Evolutionary conservation across 2,113 vertebrate species (phyloP).

Genomic region (Silurus asotus): DNA sequence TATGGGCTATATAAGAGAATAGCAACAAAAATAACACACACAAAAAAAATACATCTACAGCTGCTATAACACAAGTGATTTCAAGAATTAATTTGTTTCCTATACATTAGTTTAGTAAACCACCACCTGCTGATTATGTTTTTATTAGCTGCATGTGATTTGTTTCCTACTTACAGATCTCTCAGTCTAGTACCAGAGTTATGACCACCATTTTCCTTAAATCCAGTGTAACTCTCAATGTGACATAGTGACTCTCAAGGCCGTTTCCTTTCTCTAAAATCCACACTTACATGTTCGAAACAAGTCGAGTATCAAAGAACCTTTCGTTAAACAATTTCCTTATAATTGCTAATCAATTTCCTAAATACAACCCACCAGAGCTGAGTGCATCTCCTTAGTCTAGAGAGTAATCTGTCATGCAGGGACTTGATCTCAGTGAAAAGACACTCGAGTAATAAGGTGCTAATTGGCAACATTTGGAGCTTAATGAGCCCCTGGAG

Average conservation of each 20-base stretch:
- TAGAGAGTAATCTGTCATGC: constrained; percentile 3
- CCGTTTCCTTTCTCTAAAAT: neutral
- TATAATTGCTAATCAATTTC: constrained; percentile 22
- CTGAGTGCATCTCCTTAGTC: neutral
- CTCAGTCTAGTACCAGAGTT: neutral
- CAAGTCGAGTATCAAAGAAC: neutral
- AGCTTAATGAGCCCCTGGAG: constrained; percentile 23
- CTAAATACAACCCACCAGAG: neutral
- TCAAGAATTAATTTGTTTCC: neutral
- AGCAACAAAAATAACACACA: neutral
- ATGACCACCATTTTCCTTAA: neutral
- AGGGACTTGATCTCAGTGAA: constrained; percentile 18
- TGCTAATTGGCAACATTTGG: constrained; percentile 36
- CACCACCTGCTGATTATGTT: neutral
- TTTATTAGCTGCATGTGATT: neutral
- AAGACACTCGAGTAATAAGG: constrained; percentile 13
- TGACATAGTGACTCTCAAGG: neutral
- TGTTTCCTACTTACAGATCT: neutral
- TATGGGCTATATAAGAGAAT: neutral
- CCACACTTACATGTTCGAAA: neutral
- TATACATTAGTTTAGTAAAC: neutral
- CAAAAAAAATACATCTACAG: neutral
- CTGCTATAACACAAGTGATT: neutral
- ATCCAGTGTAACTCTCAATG: neutral
- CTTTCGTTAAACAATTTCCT: neutral